Evolutionary conservation across 2,113 vertebrate species (phyloP), one percentile per base, ranked within the genome.

Genomic region (Catharus minimus): DNA sequence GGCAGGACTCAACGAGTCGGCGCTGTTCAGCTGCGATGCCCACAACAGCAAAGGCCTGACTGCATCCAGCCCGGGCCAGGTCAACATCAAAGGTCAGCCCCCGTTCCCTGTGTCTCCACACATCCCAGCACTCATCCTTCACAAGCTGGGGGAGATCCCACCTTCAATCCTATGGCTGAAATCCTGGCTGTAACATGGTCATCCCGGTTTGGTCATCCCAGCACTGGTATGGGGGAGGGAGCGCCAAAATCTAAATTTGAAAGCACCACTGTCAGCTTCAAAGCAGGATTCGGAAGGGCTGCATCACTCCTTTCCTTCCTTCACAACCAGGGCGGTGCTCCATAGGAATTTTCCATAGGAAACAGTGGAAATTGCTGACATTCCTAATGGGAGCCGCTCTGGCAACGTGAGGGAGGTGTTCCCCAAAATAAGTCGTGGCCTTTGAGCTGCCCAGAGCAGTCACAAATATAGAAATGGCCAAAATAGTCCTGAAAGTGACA

Each of bases 1-100:
- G 9, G 38, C 89, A 98, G 99, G 99, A 97, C 97, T 99, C 69
- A 94, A 96, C 1, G 94, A 98, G 83, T 66, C 92, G 1, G 98
- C 98, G 0, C 94, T 96, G 82, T 99, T 99, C 97, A 99, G 98
- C 86, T 99, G 99, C 23, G 99, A 99, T 92, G 99, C 99, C 39
- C 94, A 98, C 95, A 99, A 99, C 71, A 58, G 62, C 3, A 99
- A 98, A 91, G 99, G 99, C 12, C 95, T 99, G 87, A 97, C 98
- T 0, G 98, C 98, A 0, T 99, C 98, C 88, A 98, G 91, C 79
- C 98, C 98, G 1, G 98, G 98, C 53, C 97, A 97, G 38, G 85
- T 99, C 96, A 98, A 99, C 85, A 97, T 99, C 57, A 99, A 99
- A 98, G 98, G 99, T 99, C 95, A 95, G 95, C 43, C 49, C 15